These are phyloP conservation scores for Myotis daubentonii DNA, from an alignment of 2,797 vertebrate species.

Conservation along the genomic window DNA sequence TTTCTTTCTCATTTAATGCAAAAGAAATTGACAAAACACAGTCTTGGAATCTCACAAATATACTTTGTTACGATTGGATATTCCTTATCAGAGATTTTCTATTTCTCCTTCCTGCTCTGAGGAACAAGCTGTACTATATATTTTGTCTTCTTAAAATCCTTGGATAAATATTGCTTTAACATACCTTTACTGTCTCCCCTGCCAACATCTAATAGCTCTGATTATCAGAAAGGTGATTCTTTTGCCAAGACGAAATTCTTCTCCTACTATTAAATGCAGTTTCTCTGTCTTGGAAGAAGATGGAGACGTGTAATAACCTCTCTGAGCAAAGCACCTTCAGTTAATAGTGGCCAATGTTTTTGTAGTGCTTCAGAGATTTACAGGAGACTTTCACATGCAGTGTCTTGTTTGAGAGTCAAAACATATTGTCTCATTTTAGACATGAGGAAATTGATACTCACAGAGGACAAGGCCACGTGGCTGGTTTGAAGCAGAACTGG, in stretches of 20 bases:
- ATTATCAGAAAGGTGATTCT: neutral
- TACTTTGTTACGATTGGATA: neutral
- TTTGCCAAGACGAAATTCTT: conserved; percentile 35
- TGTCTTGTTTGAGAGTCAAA: conserved; percentile 4
- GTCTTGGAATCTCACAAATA: neutral
- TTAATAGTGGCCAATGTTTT: neutral
- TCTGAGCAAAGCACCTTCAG: neutral
- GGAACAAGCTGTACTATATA: neutral
- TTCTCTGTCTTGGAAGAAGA: neutral
- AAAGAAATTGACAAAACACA: neutral
- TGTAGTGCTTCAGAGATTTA: neutral
- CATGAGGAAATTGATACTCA: neutral
- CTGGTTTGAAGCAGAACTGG: neutral
- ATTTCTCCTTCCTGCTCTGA: neutral
- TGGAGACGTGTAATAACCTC: neutral
- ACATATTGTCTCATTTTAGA: neutral
- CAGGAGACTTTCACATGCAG: neutral
- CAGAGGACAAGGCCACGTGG: neutral
- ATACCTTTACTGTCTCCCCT: neutral
- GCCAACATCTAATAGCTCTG: neutral
- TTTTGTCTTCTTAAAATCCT: conserved; percentile 20
- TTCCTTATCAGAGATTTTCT: neutral
- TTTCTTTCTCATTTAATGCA: neutral
- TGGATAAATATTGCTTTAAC: neutral
- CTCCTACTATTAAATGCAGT: neutral